Conservation (phyloP, 1,140 invertebrate genomes). For the Microplitis demolitor region DNA sequence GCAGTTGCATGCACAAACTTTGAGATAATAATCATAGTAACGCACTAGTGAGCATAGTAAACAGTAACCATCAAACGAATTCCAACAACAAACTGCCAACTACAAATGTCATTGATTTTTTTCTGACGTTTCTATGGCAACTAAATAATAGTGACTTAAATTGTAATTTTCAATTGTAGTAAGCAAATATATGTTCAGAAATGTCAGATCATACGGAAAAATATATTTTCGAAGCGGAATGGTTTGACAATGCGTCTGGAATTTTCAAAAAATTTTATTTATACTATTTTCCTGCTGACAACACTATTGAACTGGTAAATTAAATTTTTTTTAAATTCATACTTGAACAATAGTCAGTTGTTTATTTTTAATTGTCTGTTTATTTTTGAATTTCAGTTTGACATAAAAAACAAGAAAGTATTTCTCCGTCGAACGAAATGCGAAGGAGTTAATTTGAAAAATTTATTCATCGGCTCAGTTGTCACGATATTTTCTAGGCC, state of each 20-base stretch:
- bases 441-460: slow-evolving; percentile 68
- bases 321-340: slow-evolving; percentile 15
- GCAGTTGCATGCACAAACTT: too few species aligned
- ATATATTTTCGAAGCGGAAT: slow-evolving; percentile 75
- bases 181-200: not conserved
- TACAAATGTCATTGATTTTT: too few species aligned
- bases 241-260: slow-evolving; percentile 79
- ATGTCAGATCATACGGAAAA: slow-evolving; percentile 46
- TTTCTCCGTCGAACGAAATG: slow-evolving; percentile 79
- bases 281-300: slow-evolving; percentile 75
- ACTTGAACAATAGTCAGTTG: not conserved
- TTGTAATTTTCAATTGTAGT: too few species aligned
- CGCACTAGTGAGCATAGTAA: too few species aligned
- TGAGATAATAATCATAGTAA: too few species aligned
- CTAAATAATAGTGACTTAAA: too few species aligned
- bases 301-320: slow-evolving; percentile 76
- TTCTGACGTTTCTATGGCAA: too few species aligned
- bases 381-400: slow-evolving; percentile 67
- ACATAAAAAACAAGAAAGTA: slow-evolving; percentile 73
- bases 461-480: slow-evolving; percentile 78
- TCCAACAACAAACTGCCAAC: too few species aligned
- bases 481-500: slow-evolving; percentile 78
- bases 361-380: slow-evolving; percentile 24
- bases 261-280: slow-evolving; percentile 75
- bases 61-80: too few species aligned